Evolutionary conservation across 2,888 invertebrate genomes (phyloP), one percentile per base, ranked within the genome.

Genomic region (Seladonia tumulorum): DNA sequence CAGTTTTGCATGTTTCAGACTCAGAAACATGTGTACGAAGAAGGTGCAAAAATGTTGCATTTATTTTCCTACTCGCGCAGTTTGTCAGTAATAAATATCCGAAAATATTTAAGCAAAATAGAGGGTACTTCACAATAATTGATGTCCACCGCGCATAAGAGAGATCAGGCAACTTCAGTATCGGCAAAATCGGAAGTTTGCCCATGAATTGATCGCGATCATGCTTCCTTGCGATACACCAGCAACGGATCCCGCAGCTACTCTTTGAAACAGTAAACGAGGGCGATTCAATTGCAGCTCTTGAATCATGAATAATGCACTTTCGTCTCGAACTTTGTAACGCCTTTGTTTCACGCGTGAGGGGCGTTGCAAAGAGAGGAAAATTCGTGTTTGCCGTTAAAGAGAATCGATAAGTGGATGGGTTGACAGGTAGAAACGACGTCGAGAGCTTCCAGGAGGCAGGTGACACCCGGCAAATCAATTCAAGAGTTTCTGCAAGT

Each of bases 221-320:
- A 35, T 10, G 22, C 53, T 45, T 60, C 60, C 14, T 60, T 60
- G 7, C 14, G 29, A 29, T 7, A 14, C 63, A 1, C 18, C 49
- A 5, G 39, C 49, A n/a, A 10, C 57, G 25, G 49, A 25, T n/a
- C 8, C n/a, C 10, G 25, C 45, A 5, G 3, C 8, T 63, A 4
- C n/a, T 75, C 5, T 2, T 75, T n/a, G 29, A n/a, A 14, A 39
- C 22, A 16, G 10, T 66, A 18, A 35, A 35, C 29, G 18, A 18
- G 70, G 70, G 71, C 70, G 70, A 5, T 42, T n/a, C 39, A 39
- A 71, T 35, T 22, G 18, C 47, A 12, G 10, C 72, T 39, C 29
- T 71, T 47, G 4, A 16, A 60, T 14, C 68, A 45, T 78, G 25
- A 82, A 78, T 74, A 82, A 70, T 82, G 35, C 45, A 60, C n/a